phyloP scores from a whole-genome alignment of 2,113 vertebrate genomes.

The Cyprinodon variegatus region DNA sequence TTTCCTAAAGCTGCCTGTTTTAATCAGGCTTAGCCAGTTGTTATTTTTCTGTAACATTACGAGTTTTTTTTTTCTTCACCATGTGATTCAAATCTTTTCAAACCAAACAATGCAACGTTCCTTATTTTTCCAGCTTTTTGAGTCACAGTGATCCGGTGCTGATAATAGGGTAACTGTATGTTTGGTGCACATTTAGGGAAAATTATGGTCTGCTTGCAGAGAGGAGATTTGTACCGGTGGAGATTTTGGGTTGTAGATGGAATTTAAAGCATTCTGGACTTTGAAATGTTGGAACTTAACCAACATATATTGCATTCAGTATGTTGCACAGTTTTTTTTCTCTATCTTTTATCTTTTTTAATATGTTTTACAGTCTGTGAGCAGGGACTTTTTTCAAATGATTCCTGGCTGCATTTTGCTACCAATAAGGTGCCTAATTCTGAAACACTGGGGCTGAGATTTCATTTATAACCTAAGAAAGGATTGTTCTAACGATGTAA shows the following conservation, averaged over 20 bases:
- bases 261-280: background rate
- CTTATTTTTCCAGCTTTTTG: background rate
- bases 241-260: slow-evolving; percentile 1
- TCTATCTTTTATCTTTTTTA: background rate
- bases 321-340: background rate
- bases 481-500: background rate
- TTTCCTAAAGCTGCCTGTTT: background rate
- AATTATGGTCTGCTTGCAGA: background rate
- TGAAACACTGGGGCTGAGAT: background rate
- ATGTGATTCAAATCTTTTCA: background rate
- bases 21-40: slow-evolving; percentile 1
- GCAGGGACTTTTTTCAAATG: background rate
- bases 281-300: background rate
- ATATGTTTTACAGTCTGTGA: background rate
- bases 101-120: background rate
- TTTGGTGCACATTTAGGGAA: background rate
- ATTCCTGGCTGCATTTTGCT: background rate
- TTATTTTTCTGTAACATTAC: background rate
- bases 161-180: background rate
- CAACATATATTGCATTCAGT: background rate
- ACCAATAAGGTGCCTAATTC: background rate
- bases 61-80: background rate
- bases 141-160: background rate
- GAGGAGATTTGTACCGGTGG: background rate
- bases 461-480: background rate